Percentiles rank a stretch among this genome's conserved stretches.
Evolutionary conservation across 2,113 vertebrate genomes (phyloP).

Genomic region (Nanger granti): DNA sequence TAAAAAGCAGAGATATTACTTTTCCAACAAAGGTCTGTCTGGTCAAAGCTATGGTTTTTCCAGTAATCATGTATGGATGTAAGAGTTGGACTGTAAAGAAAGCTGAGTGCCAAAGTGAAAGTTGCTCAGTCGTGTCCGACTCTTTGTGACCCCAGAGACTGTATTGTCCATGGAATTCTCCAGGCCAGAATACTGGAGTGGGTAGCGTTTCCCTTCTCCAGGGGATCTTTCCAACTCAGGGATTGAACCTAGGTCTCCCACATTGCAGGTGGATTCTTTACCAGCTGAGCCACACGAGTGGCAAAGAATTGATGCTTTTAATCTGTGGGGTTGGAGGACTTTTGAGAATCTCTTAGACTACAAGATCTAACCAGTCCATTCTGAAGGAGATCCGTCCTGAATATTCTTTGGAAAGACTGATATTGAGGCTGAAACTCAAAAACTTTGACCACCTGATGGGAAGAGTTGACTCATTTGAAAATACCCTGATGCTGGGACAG

Average conservation of each 20-base stretch:
- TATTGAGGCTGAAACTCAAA: neutral
- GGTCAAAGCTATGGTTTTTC: neutral
- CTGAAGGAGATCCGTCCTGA: neutral
- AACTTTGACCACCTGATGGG: neutral
- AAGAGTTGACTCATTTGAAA: neutral
- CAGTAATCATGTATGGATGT: neutral
- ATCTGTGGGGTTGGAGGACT: neutral
- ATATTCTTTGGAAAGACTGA: neutral
- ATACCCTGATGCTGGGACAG: neutral
- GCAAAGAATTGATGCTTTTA: neutral
- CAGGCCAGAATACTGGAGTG: too few species aligned
- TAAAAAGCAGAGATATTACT: neutral
- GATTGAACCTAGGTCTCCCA: too few species aligned
- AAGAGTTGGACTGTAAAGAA: neutral
- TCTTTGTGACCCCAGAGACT: too few species aligned
- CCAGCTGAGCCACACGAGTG: too few species aligned
- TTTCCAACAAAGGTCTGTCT: neutral
- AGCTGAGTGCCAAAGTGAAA: neutral
- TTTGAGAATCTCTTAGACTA: neutral
- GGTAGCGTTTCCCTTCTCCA: too few species aligned
- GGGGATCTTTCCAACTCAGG: too few species aligned
- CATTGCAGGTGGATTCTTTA: too few species aligned
- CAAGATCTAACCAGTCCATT: neutral
- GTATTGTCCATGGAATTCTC: too few species aligned
- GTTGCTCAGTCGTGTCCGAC: too few species aligned